Percentiles rank a stretch among this genome's conserved stretches.
These are phyloP conservation scores for Odontocolon sp. DNA, from an alignment of 2,888 invertebrate genomes.

Conservation along the genomic window DNA sequence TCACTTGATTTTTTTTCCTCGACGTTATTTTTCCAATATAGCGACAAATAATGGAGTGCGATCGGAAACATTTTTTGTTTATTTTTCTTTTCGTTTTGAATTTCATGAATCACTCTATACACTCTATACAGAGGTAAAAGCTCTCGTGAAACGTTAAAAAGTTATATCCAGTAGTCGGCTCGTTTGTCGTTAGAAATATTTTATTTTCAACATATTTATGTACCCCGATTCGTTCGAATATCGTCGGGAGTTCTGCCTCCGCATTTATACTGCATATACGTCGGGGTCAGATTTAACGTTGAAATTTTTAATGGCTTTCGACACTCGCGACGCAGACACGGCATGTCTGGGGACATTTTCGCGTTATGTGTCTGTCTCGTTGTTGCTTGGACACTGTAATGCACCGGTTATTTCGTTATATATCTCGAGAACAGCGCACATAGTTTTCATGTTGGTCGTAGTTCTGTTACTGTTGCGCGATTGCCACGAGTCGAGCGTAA, in stretches of 20 bases:
- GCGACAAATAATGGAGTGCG: too few species aligned
- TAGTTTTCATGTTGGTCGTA: neutral
- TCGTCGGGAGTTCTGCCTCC: neutral
- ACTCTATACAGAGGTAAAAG: slow-evolving; percentile 19
- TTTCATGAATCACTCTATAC: too few species aligned
- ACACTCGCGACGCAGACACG: neutral
- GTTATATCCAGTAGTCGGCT: slow-evolving; percentile 4
- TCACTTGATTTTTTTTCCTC: neutral
- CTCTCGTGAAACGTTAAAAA: slow-evolving; percentile 8
- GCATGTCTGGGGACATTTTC: slow-evolving; percentile 34
- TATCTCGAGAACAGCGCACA: neutral
- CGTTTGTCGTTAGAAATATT: neutral
- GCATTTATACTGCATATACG: slow-evolving; percentile 21
- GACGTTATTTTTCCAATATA: neutral
- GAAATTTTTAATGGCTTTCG: slow-evolving; percentile 24
- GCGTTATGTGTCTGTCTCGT: slow-evolving; percentile 14
- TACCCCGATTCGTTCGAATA: slow-evolving; percentile 17
- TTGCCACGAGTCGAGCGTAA: neutral
- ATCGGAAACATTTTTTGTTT: too few species aligned
- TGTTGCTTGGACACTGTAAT: neutral
- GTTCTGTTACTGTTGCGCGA: neutral
- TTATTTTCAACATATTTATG: slow-evolving; percentile 6
- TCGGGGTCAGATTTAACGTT: slow-evolving; percentile 39
- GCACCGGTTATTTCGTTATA: neutral
- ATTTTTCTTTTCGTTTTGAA: too few species aligned